Percentiles rank a stretch among this genome's conserved stretches.
Evolutionary conservation across 2,113 vertebrate genomes (phyloP).

Genomic region (Leucoraja erinaceus): DNA sequence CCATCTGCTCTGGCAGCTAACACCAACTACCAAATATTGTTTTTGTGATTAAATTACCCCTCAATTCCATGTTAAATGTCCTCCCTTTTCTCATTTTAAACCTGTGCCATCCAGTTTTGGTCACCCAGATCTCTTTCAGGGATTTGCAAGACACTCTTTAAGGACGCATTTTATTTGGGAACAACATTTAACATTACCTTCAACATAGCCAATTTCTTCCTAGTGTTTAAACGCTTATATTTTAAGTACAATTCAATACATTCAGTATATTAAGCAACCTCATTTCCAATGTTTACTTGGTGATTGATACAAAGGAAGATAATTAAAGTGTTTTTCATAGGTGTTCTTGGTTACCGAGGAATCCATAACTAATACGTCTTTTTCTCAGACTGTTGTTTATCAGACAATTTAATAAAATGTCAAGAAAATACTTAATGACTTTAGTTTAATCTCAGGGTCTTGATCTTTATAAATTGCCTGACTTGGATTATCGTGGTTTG

Average conservation of each 20-base stretch:
- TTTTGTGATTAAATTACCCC: no score
- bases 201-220: background rate
- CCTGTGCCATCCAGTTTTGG: no score
- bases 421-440: background rate
- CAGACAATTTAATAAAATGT: slow-evolving; percentile 3
- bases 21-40: no score
- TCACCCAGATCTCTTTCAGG: no score
- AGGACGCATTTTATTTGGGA: background rate
- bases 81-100: no score
- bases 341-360: background rate
- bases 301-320: background rate
- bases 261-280: background rate
- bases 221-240: background rate
- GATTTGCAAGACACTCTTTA: background rate
- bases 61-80: no score
- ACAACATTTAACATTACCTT: background rate
- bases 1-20: no score
- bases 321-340: background rate
- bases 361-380: background rate
- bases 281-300: background rate
- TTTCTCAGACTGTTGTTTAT: background rate
- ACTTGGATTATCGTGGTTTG: background rate
- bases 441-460: slow-evolving; percentile 14
- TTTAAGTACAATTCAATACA: background rate
- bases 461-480: slow-evolving; percentile 13